Percentiles rank a stretch among this genome's conserved stretches.
These are phyloP conservation scores for Manduca sexta DNA, from an alignment of 1,140 invertebrate genomes.

Conservation along the genomic window DNA sequence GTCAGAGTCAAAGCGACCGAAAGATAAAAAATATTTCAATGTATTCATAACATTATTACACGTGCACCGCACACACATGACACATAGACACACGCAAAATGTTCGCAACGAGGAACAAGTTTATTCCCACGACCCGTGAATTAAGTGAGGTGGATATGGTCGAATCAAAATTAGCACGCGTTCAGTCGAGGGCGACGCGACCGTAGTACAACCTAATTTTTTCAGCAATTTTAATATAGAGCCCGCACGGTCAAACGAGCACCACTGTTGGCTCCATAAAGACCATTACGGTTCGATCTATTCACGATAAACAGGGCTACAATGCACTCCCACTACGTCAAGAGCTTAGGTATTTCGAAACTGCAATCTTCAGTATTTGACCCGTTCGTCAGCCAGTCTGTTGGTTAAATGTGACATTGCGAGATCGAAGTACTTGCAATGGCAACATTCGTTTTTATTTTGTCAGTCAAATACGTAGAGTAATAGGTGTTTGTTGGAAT, in stretches of 20 bases:
- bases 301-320: slow-evolving; percentile 27
- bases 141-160: slow-evolving; percentile 19
- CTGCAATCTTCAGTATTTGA: slow-evolving; percentile 5
- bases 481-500: slow-evolving; percentile 7
- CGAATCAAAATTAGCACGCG: slow-evolving; percentile 29
- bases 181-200: slow-evolving; percentile 38
- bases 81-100: background rate
- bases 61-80: too few relatives aligned
- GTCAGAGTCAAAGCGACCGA: background rate
- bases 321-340: slow-evolving; percentile 18
- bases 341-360: slow-evolving; percentile 22
- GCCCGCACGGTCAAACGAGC: slow-evolving; percentile 25
- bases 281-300: slow-evolving; percentile 26
- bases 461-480: too few relatives aligned
- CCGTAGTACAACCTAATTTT: slow-evolving; percentile 34
- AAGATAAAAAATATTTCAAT: background rate
- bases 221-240: slow-evolving; percentile 44
- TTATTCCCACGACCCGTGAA: slow-evolving; percentile 6
- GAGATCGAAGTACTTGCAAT: too few relatives aligned
- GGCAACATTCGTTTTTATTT: too few relatives aligned
- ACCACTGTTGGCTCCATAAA: slow-evolving; percentile 18
- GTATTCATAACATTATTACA: too few relatives aligned
- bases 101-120: background rate
- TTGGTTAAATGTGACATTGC: too few relatives aligned
- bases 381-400: too few relatives aligned